Percentiles rank a stretch among this genome's conserved stretches.
Evolutionary conservation across 2,113 vertebrate genomes (phyloP).

Genomic region (Pitta sordida): DNA sequence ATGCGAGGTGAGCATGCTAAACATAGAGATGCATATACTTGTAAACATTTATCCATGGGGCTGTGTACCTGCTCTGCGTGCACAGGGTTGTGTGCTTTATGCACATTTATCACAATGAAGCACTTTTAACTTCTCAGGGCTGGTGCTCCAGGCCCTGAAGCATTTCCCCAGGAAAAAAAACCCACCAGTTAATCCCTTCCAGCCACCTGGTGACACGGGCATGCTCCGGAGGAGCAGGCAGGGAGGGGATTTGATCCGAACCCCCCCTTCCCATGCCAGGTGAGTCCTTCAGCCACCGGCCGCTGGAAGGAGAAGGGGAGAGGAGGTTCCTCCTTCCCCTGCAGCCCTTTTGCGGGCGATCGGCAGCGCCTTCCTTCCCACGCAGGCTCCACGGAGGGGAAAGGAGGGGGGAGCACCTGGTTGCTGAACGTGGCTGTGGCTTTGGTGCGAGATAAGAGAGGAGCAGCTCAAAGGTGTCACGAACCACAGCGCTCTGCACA

Average conservation of each 20-base stretch:
- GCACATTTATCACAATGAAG: background rate
- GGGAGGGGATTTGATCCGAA: background rate
- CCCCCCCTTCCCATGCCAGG: background rate
- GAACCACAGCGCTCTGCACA: background rate
- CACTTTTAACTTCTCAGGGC: background rate
- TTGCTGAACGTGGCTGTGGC: slow-evolving; percentile 45
- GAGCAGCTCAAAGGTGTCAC: slow-evolving; percentile 12
- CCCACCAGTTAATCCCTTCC: background rate
- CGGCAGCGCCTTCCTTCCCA: slow-evolving; percentile 44
- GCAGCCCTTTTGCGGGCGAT: background rate
- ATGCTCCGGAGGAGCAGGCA: background rate
- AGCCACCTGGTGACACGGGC: background rate
- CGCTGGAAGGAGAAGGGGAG: background rate
- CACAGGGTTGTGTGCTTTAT: background rate
- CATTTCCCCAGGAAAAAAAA: background rate
- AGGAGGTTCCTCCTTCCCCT: slow-evolving; percentile 8
- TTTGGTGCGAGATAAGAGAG: slow-evolving; percentile 49
- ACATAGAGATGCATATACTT: background rate
- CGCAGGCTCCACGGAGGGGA: slow-evolving; percentile 50
- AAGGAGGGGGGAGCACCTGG: slow-evolving; percentile 26
- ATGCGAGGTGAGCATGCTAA: background rate
- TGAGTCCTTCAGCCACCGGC: background rate
- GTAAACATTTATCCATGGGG: background rate
- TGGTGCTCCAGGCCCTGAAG: background rate
- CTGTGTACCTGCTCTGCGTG: background rate